A percentile compares a stretch with the other conserved stretches of the same genome.
These are phyloP conservation scores for Steinernema scapterisci DNA, from an alignment of 2,888 invertebrate species.

Conservation along the genomic window DNA sequence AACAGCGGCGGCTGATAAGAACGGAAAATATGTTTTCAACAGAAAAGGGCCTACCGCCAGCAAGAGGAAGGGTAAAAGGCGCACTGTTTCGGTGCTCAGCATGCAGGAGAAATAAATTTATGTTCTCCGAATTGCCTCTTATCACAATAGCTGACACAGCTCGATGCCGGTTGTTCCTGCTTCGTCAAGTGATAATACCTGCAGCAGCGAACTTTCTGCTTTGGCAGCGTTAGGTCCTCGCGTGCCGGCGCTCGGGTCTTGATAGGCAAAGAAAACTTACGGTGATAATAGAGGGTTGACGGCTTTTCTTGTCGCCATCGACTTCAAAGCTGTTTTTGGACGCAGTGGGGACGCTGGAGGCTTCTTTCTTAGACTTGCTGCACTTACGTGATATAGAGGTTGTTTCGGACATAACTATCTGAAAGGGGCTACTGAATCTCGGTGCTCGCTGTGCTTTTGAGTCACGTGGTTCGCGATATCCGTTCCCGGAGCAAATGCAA, in stretches of 20 bases:
- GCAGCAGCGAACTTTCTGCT: too few relatives aligned
- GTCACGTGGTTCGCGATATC: too few relatives aligned
- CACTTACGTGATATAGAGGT: conserved; percentile 5
- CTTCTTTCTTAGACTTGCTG: background rate
- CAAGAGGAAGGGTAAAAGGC: background rate
- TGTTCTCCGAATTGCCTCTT: conserved; percentile 2
- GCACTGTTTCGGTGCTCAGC: background rate
- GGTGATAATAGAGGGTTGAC: conserved; percentile 10
- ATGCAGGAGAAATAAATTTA: conserved; percentile 10
- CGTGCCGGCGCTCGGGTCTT: background rate
- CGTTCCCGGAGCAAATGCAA: too few relatives aligned
- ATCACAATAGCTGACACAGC: background rate
- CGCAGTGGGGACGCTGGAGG: background rate
- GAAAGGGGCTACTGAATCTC: background rate
- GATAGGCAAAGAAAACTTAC: conserved; percentile 5
- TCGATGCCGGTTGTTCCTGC: background rate
- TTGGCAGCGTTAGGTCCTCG: too few relatives aligned
- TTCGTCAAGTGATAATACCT: too few relatives aligned
- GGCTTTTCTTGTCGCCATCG: background rate
- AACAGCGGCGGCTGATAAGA: too few relatives aligned
- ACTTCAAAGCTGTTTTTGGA: background rate
- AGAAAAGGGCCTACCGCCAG: background rate
- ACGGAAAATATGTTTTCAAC: background rate
- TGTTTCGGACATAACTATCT: conserved; percentile 15
- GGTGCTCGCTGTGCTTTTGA: too few relatives aligned